Conservation (phyloP, 2,888 invertebrate genomes). For the Apoderus coryli region DNA sequence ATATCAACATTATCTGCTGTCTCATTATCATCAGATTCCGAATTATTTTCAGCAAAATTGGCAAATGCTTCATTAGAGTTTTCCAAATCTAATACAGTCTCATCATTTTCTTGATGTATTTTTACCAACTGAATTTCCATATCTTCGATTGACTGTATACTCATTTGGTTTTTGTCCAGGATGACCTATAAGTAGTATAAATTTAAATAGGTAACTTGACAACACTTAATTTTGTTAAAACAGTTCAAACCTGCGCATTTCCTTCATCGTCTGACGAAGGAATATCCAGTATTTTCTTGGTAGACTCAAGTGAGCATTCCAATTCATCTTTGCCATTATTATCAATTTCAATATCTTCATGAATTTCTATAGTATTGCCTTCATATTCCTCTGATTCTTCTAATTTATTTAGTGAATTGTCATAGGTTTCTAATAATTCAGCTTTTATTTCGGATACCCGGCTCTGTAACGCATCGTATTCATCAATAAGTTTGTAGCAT, state of each 20-base stretch:
- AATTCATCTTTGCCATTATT: slow-evolving; percentile 14
- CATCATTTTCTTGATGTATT: slow-evolving; percentile 23
- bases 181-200: too few species aligned
- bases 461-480: slow-evolving; percentile 44
- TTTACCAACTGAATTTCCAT: slow-evolving; percentile 30
- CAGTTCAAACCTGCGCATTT: slow-evolving; percentile 9
- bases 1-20: too few species aligned
- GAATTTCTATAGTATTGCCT: slow-evolving; percentile 2
- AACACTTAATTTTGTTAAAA: too few species aligned
- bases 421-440: slow-evolving; percentile 39
- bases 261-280: slow-evolving; percentile 22
- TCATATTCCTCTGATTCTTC: slow-evolving; percentile 18
- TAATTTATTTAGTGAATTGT: slow-evolving; percentile 24
- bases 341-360: slow-evolving; percentile 14
- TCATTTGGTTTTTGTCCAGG: too few species aligned
- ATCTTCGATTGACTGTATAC: slow-evolving; percentile 29
- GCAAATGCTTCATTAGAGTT: too few species aligned
- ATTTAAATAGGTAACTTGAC: too few species aligned
- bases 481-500: slow-evolving; percentile 46
- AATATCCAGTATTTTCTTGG: slow-evolving; percentile 30
- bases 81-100: too few species aligned
- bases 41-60: too few species aligned
- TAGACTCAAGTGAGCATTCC: too few species aligned
- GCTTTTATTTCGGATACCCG: slow-evolving; percentile 36
- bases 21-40: too few species aligned